These are phyloP conservation scores for Crocuta crocuta DNA, from an alignment of 2,113 vertebrate species.

Conservation along the genomic window DNA sequence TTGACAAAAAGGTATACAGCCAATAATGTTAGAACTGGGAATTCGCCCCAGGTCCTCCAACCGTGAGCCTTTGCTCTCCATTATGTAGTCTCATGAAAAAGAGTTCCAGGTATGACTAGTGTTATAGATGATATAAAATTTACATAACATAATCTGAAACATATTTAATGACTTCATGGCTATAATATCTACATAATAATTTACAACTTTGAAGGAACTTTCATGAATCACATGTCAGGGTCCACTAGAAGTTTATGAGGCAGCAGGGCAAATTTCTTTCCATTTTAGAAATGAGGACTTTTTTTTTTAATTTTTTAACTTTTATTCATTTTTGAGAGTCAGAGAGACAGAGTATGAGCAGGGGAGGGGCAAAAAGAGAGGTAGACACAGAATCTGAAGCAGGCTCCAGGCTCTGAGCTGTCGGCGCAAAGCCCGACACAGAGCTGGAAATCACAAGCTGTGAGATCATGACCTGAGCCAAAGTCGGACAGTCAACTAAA, in stretches of 20 bases:
- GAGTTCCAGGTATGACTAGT: background rate
- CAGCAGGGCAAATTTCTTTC: background rate
- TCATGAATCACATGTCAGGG: background rate
- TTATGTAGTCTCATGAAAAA: background rate
- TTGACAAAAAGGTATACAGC: background rate
- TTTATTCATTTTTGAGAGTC: no score
- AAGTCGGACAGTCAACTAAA: no score
- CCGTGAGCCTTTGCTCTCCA: background rate
- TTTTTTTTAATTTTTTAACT: background rate
- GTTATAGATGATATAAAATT: background rate
- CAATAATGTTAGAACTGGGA: background rate
- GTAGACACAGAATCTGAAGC: no score
- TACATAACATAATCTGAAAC: slow-evolving; percentile 3
- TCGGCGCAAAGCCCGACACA: no score
- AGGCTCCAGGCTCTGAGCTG: no score
- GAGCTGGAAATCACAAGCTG: no score
- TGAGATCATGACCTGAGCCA: no score
- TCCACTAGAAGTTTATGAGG: background rate
- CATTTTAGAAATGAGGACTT: background rate
- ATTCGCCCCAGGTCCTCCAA: background rate
- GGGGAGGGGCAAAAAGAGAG: no score
- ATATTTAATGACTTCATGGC: slow-evolving; percentile 2
- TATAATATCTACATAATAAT: background rate
- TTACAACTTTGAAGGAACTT: background rate
- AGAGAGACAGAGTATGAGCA: no score